A percentile compares a stretch with the other conserved stretches of the same genome.
phyloP scores from a whole-genome alignment of 2,888 invertebrate species.

The Baccha elongata region DNA sequence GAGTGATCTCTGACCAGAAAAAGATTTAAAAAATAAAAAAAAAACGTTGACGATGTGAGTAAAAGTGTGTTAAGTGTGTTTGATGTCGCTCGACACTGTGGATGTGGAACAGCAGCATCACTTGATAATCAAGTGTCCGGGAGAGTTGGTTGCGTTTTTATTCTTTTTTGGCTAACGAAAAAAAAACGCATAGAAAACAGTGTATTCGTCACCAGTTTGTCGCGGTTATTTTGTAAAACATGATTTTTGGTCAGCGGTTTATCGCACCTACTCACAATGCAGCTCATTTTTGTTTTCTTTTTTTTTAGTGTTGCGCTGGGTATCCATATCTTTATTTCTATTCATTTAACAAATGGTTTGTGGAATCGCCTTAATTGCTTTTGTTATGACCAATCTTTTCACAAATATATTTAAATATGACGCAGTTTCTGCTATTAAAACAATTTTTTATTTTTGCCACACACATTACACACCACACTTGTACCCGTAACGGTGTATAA shows the following conservation, averaged over 20 bases:
- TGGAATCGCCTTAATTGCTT: too few relatives aligned
- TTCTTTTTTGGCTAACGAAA: slow-evolving; percentile 28
- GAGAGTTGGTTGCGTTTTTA: slow-evolving; percentile 39
- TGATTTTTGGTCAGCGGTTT: slow-evolving; percentile 57
- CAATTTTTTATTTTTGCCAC: too few relatives aligned
- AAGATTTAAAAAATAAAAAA: slow-evolving; percentile 27
- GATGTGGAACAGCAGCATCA: slow-evolving; percentile 45
- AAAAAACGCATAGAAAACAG: slow-evolving; percentile 8
- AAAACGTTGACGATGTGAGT: slow-evolving; percentile 63
- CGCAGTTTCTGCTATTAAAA: too few relatives aligned
- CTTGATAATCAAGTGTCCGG: slow-evolving; percentile 57
- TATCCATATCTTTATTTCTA: too few relatives aligned
- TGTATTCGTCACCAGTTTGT: slow-evolving; percentile 68
- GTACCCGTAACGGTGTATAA: too few relatives aligned
- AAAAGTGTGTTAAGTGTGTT: slow-evolving; percentile 73
- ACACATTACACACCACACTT: too few relatives aligned
- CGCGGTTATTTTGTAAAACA: slow-evolving; percentile 70
- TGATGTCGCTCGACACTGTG: slow-evolving; percentile 44
- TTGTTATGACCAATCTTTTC: too few relatives aligned
- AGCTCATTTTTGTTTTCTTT: not conserved
- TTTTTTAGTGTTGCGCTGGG: too few relatives aligned
- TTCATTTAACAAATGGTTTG: too few relatives aligned
- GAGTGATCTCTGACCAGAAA: slow-evolving; percentile 23
- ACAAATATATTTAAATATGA: too few relatives aligned
- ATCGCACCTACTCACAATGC: slow-evolving; percentile 28